A percentile compares a stretch with the other conserved stretches of the same genome.
phyloP scores from a whole-genome alignment of 2,888 invertebrate genomes.

The Heliconius sara region DNA sequence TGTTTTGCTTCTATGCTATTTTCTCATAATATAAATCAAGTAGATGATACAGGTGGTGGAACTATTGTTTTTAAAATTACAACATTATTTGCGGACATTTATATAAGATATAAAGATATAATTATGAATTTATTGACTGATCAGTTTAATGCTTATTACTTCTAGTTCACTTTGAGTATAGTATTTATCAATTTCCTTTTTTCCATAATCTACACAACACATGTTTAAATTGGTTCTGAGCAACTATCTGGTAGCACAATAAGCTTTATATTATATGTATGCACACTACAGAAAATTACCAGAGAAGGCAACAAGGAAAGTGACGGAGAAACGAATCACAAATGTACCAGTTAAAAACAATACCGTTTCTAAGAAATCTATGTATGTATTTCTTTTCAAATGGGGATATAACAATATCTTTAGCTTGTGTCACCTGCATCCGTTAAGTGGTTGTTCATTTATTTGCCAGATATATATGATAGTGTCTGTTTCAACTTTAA shows the following conservation, averaged over 20 bases:
- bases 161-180: not conserved
- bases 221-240: not conserved
- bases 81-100: too few species aligned
- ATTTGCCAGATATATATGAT: not conserved
- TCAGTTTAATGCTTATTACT: not conserved
- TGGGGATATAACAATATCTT: slow-evolving; percentile 45
- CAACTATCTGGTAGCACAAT: slow-evolving; percentile 19
- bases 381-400: slow-evolving; percentile 53
- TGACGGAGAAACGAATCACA: slow-evolving; percentile 57
- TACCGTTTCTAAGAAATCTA: slow-evolving; percentile 64
- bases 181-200: not conserved
- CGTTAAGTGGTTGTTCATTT: not conserved
- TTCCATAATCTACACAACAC: not conserved
- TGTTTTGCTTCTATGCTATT: not conserved
- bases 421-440: not conserved
- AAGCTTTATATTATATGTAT: slow-evolving; percentile 43
- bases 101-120: not conserved
- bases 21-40: not conserved
- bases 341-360: slow-evolving; percentile 65
- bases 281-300: slow-evolving; percentile 71
- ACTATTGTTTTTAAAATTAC: not conserved
- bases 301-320: slow-evolving; percentile 66
- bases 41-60: not conserved
- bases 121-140: not conserved
- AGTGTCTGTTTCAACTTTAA: not conserved